Evolutionary conservation across 37 sponge, comb jelly and placozoan species (phyloP).

Genomic region (Diacarnus erythraeanus): DNA sequence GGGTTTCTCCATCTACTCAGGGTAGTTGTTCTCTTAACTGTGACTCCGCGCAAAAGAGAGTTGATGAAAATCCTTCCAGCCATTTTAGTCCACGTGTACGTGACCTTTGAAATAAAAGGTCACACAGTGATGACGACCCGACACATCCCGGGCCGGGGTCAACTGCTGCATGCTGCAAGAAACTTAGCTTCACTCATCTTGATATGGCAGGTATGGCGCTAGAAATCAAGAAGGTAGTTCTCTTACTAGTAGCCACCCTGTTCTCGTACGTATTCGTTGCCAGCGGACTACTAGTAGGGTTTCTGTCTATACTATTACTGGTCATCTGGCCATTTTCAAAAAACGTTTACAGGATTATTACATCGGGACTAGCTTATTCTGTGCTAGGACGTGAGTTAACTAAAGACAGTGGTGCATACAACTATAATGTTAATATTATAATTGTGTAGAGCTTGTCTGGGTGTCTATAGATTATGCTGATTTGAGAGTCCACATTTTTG

Average conservation of each 20-base stretch:
- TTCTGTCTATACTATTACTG: conserved; percentile 24
- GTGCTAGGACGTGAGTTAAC: conserved; percentile 48
- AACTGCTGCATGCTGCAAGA: too few relatives aligned
- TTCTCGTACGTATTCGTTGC: conserved; percentile 44
- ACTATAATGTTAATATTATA: background rate
- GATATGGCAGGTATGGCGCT: background rate
- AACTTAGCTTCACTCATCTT: too few relatives aligned
- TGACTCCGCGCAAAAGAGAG: too few relatives aligned
- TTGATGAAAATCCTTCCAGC: too few relatives aligned
- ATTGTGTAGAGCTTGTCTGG: conserved; percentile 54
- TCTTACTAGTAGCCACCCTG: conserved; percentile 21
- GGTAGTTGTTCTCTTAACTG: too few relatives aligned
- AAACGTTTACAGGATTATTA: conserved; percentile 31
- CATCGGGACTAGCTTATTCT: conserved; percentile 23
- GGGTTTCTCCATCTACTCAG: too few relatives aligned
- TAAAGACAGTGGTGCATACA: background rate
- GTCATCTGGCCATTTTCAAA: conserved; percentile 44
- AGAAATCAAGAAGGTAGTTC: background rate
- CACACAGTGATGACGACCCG: too few relatives aligned
- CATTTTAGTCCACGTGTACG: too few relatives aligned
- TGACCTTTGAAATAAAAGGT: too few relatives aligned
- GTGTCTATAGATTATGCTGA: conserved; percentile 56
- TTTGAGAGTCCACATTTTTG: conserved; percentile 34
- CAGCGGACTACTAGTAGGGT: conserved; percentile 17
- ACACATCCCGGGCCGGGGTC: too few relatives aligned